Evolutionary conservation across 2,888 invertebrate species (phyloP).

Genomic region (Synanthedon andrenaeformis): DNA sequence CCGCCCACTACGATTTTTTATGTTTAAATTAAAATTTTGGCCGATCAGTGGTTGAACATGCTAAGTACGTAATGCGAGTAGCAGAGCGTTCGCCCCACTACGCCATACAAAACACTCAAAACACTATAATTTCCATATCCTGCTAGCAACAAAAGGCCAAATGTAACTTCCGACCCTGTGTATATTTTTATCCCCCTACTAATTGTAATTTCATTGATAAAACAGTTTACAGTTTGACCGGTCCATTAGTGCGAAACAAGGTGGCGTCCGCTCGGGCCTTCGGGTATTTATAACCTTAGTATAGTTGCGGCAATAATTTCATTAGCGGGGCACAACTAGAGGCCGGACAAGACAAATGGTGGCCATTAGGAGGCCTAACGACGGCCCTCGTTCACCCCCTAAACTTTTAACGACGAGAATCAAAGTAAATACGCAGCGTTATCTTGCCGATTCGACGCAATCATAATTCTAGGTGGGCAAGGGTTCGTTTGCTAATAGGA

Average conservation of each 20-base stretch:
- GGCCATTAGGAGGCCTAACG: constrained; percentile 68
- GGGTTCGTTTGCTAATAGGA: constrained; percentile 47
- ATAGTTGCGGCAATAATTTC: constrained; percentile 72
- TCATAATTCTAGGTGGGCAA: constrained; percentile 55
- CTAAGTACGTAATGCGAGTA: too few relatives aligned
- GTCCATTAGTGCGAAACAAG: constrained; percentile 68
- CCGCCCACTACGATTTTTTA: too few relatives aligned
- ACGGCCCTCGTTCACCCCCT: constrained; percentile 62
- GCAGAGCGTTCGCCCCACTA: too few relatives aligned
- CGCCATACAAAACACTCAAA: background rate
- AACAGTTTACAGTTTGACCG: constrained; percentile 71
- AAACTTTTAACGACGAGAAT: constrained; percentile 71
- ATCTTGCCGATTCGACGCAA: constrained; percentile 65
- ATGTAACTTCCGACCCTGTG: constrained; percentile 53
- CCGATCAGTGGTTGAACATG: too few relatives aligned
- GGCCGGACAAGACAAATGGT: constrained; percentile 71
- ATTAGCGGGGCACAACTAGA: constrained; percentile 68
- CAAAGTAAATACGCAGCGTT: constrained; percentile 68
- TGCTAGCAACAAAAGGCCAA: constrained; percentile 34
- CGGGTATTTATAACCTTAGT: constrained; percentile 68
- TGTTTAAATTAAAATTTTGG: too few relatives aligned
- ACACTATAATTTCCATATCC: constrained; percentile 28
- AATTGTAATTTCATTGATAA: constrained; percentile 72
- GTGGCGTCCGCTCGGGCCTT: constrained; percentile 58
- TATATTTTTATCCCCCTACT: constrained; percentile 57